Evolutionary conservation across 2,888 invertebrate species (phyloP).

Genomic region (Caenorhabditis sp.): DNA sequence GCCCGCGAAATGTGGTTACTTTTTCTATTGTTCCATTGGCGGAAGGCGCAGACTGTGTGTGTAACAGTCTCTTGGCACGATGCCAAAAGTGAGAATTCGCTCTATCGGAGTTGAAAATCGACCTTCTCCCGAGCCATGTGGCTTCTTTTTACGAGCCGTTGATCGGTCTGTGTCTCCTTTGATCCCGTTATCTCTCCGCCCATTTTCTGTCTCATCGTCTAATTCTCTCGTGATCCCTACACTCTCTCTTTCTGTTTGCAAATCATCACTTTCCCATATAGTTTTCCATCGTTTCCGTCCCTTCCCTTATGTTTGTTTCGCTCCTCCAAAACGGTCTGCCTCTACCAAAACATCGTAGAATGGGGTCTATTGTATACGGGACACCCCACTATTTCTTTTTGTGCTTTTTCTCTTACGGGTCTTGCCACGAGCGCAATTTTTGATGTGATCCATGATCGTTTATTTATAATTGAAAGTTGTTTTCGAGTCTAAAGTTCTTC

Average conservation of each 20-base stretch:
- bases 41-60: not conserved
- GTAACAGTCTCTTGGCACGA: constrained; percentile 17
- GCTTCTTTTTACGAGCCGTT: constrained; percentile 25
- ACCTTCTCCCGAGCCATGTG: not conserved
- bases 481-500: too few species aligned
- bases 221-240: constrained; percentile 39
- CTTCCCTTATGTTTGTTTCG: constrained; percentile 39
- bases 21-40: constrained; percentile 41
- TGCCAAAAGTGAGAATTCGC: constrained; percentile 4
- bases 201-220: constrained; percentile 29
- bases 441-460: not conserved
- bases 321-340: constrained; percentile 52
- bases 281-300: constrained; percentile 16
- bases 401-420: constrained; percentile 1
- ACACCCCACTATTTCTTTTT: not conserved
- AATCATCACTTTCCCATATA: constrained; percentile 58
- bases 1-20: constrained; percentile 31
- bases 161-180: constrained; percentile 31
- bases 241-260: constrained; percentile 38
- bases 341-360: constrained; percentile 19
- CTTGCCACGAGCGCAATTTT: not conserved
- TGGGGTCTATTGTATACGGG: constrained; percentile 6
- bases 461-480: too few species aligned
- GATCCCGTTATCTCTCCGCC: constrained; percentile 2
- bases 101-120: not conserved